phyloP scores from a whole-genome alignment of 1,140 invertebrate genomes.

The Lepidurus packardi region DNA sequence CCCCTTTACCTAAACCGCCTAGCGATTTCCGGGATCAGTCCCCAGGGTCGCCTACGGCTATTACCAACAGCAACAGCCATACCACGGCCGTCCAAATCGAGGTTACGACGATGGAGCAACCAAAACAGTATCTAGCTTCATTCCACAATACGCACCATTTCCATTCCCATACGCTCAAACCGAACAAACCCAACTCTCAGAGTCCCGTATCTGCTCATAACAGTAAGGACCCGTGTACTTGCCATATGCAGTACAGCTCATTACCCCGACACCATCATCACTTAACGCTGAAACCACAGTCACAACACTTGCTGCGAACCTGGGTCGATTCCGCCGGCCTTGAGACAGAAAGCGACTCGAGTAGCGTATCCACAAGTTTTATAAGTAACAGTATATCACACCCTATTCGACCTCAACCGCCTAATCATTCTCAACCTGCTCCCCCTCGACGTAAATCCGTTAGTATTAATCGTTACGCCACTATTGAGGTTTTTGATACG shows the following conservation, averaged over 20 bases:
- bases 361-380: not conserved
- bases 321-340: not conserved
- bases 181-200: not conserved
- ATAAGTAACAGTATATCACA: not conserved
- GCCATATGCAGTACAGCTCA: not conserved
- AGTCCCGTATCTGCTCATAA: not conserved
- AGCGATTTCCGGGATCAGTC: slow-evolving; percentile 12
- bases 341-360: not conserved
- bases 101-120: not conserved
- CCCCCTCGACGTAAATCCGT: not conserved
- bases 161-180: not conserved
- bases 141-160: not conserved
- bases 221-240: not conserved
- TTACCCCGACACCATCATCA: not conserved
- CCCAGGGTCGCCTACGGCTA: not conserved
- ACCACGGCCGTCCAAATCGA: not conserved
- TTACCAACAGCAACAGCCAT: not conserved
- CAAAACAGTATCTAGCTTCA: not conserved
- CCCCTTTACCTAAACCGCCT: not conserved
- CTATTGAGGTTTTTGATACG: slow-evolving; percentile 6
- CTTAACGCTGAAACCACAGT: not conserved
- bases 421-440: too few relatives aligned
- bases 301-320: not conserved
- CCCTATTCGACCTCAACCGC: not conserved
- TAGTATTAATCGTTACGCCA: slow-evolving; percentile 19